Base-by-base conservation (phyloP, 2,888 invertebrate species). In the Dichetophora obliterata region DNA sequence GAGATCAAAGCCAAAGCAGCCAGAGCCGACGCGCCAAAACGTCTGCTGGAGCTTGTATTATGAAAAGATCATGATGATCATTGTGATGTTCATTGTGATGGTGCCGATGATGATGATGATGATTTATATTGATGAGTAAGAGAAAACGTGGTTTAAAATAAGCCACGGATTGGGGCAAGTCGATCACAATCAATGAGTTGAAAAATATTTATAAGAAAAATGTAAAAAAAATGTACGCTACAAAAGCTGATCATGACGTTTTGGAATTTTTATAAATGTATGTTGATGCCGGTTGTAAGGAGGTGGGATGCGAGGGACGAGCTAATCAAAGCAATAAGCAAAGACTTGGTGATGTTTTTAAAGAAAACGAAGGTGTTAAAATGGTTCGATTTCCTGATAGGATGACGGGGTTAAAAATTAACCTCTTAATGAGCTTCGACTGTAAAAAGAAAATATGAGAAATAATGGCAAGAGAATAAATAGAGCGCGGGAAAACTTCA, bases 1-100 rank as follows among this genome's bases (percentile, higher is more conserved):
- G 82, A 86, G 86, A 86, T 86, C 86, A 86, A 86, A 86, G 86
- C 83, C 77, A 78, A 80, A 80, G 85, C 86, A 86, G 86, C 83
- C 77, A 78, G 80, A 80, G 85, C 86, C 86, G 86, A 78, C 82
- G 86, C 87, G 87, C 87, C 87, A 86, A 85, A 85, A 85, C 84
- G 87, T 87, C 87, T 87, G 86, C 85, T 71, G 70, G 83, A 84
- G 83, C 82, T 65, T 19, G 54, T 43, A 19, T 57, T 31, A n/a
- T 54, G 71, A 57, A 71, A 11, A 43, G 43, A 43, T 34, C 68
- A 76, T 65, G 14, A 54, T 66, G 52, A 72, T n/a, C n/a, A n/a
- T n/a, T n/a, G 54, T 72, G 24, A 52, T 71, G 52, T 73, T 77
- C 48, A 31, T 65, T 69, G 73, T 59, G 72, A 65, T 70, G 72